phyloP scores from a whole-genome alignment of 2,113 vertebrate genomes.

The Protomyctophum bolini region DNA sequence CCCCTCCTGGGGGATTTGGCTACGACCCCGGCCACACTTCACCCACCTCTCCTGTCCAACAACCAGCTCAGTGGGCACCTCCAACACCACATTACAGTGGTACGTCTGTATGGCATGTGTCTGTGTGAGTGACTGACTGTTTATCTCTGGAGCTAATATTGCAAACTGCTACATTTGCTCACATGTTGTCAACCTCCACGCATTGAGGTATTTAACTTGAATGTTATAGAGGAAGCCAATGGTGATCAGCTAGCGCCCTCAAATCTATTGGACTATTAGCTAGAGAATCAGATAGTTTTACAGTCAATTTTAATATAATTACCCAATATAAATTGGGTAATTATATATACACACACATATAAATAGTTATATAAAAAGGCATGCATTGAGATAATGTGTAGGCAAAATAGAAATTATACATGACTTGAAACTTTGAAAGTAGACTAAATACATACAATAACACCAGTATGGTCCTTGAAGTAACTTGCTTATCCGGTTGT shows the following conservation, averaged over 20 bases:
- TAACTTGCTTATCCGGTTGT: too few relatives aligned
- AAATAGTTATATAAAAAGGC: too few relatives aligned
- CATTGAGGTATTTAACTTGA: background rate
- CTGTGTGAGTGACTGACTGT: background rate
- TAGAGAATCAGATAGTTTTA: too few relatives aligned
- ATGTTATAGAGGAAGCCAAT: background rate
- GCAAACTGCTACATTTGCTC: background rate
- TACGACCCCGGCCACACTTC: background rate
- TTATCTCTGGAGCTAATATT: too few relatives aligned
- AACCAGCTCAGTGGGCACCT: slow-evolving; percentile 50
- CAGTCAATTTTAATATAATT: too few relatives aligned
- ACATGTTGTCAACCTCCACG: background rate
- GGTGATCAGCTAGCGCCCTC: background rate
- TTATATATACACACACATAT: too few relatives aligned
- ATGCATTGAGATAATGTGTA: too few relatives aligned
- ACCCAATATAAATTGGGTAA: too few relatives aligned
- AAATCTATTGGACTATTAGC: background rate
- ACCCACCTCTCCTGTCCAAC: slow-evolving; percentile 20
- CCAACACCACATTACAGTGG: slow-evolving; percentile 35
- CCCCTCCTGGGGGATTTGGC: background rate
- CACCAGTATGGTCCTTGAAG: too few relatives aligned
- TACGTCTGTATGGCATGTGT: slow-evolving; percentile 14
- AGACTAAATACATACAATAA: too few relatives aligned
- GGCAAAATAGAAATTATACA: too few relatives aligned
- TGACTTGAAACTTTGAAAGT: too few relatives aligned